Conservation (phyloP, 1,140 invertebrate genomes). For the Drosophila neocordata region DNA sequence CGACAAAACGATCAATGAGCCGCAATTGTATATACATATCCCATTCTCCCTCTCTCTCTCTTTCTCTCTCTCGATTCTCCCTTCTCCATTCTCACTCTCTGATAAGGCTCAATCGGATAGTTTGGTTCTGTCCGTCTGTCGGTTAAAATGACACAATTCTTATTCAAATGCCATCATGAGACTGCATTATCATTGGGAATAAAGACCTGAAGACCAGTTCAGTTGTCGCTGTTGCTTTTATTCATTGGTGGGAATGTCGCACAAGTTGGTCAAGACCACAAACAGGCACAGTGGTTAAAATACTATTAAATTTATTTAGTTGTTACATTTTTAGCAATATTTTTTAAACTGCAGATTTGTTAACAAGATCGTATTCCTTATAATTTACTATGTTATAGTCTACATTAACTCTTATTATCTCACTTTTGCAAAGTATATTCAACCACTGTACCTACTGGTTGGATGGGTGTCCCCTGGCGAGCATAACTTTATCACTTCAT, state of each 20-base stretch:
- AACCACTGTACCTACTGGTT: conserved; percentile 29
- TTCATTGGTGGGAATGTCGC: conserved; percentile 67
- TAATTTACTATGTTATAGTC: too few species aligned
- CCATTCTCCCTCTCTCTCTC: neutral
- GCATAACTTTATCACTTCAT: conserved; percentile 81
- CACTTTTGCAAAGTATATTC: too few species aligned
- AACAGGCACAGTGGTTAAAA: conserved; percentile 24
- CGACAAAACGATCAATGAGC: conserved; percentile 47
- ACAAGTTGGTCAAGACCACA: conserved; percentile 49
- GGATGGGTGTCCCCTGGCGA: conserved; percentile 59
- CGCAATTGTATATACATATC: conserved; percentile 53
- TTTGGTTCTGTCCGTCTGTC: conserved; percentile 18
- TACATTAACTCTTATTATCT: too few species aligned
- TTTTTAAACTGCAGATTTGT: too few species aligned
- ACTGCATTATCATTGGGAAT: conserved; percentile 60
- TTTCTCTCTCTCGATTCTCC: neutral
- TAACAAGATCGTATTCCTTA: too few species aligned
- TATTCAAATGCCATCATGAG: conserved; percentile 78
- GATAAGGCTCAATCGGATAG: conserved; percentile 54
- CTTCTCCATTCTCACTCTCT: conserved; percentile 18
- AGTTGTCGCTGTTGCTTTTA: conserved; percentile 4
- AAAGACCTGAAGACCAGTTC: conserved; percentile 7
- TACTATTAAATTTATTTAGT: neutral
- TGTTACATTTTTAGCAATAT: too few species aligned
- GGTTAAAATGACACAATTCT: conserved; percentile 76